phyloP scores from a whole-genome alignment of 2,888 invertebrate species.

The Sminthurides aquaticus region DNA sequence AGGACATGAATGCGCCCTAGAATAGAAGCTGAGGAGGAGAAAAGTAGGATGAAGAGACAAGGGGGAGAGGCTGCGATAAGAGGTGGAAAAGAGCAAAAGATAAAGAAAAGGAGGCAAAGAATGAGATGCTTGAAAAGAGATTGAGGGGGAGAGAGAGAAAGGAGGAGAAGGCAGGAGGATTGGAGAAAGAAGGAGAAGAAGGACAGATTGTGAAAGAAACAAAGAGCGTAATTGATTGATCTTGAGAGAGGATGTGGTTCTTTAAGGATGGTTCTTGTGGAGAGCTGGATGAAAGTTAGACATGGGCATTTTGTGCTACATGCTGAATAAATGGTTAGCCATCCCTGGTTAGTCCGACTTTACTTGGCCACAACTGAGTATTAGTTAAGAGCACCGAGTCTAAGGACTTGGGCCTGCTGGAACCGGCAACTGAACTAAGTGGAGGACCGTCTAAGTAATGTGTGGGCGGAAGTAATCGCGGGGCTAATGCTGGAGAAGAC shows the following conservation, averaged over 20 bases:
- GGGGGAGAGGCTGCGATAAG: neutral
- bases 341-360: no score
- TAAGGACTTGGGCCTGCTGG: no score
- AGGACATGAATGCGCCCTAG: no score
- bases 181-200: constrained; percentile 8
- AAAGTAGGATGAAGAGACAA: neutral
- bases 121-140: neutral
- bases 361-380: no score
- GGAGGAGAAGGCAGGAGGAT: neutral
- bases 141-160: neutral
- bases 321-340: neutral
- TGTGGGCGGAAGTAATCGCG: no score
- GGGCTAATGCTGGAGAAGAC: neutral
- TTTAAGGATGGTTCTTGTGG: neutral
- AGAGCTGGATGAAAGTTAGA: neutral
- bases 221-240: constrained; percentile 27
- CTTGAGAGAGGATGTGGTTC: constrained; percentile 14
- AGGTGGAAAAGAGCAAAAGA: neutral
- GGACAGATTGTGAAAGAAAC: constrained; percentile 27
- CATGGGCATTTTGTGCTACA: neutral
- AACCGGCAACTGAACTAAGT: no score
- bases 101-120: neutral
- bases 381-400: no score
- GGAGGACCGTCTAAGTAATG: no score
- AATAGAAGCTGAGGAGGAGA: neutral